These are phyloP conservation scores for Tuta absoluta DNA, from an alignment of 2,888 invertebrate genomes.

Conservation along the genomic window DNA sequence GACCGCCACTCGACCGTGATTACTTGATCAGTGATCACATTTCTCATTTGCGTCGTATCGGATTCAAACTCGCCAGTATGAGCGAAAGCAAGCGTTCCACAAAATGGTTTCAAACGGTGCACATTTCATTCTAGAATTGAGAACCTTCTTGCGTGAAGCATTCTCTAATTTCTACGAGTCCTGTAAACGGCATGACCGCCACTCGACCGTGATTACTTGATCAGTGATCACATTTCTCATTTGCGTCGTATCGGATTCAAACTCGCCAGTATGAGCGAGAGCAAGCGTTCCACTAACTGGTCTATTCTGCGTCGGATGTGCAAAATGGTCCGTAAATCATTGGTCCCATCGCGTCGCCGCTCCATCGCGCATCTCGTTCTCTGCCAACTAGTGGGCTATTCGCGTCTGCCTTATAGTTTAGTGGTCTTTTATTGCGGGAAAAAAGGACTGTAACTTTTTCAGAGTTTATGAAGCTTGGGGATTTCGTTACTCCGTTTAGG, in stretches of 20 bases:
- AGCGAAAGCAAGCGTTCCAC: too few relatives aligned
- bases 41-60: neutral
- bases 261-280: neutral
- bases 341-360: conserved; percentile 52
- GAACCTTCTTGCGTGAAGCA: too few relatives aligned
- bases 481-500: too few relatives aligned
- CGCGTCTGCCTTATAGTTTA: neutral
- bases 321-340: conserved; percentile 62
- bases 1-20: conserved; percentile 33
- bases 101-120: too few relatives aligned
- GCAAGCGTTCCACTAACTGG: conserved; percentile 8
- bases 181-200: conserved; percentile 35
- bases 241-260: neutral
- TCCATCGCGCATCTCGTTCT: conserved; percentile 46
- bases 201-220: neutral
- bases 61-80: too few relatives aligned
- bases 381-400: conserved; percentile 40
- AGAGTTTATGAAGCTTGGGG: neutral
- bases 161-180: neutral
- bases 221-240: neutral
- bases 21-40: conserved; percentile 3
- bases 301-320: conserved; percentile 42
- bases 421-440: neutral
- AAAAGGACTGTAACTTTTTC: neutral
- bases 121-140: too few relatives aligned